A percentile compares a stretch with the other conserved stretches of the same genome.
Conservation (phyloP, 2,888 invertebrate species). For the Eupithecia abbreviata region DNA sequence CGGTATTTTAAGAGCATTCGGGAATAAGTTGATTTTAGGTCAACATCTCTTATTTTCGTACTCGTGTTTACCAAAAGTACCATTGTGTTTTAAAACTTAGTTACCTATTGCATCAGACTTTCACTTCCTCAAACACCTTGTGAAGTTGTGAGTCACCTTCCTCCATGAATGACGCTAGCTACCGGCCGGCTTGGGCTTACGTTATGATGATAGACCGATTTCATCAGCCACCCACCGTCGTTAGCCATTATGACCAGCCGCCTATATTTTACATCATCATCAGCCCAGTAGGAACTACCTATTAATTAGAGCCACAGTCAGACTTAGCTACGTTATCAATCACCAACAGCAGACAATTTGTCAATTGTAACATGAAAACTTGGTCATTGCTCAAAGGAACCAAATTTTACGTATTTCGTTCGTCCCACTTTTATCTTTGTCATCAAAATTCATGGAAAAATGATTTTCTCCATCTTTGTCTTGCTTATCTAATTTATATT, state of each 20-base stretch:
- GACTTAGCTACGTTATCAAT: background rate
- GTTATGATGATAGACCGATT: background rate
- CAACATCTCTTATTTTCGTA: too few relatives aligned
- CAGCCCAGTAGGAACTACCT: background rate
- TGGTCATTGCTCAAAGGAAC: background rate
- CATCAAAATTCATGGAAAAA: conserved; percentile 10
- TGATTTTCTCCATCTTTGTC: background rate
- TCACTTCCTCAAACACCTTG: background rate
- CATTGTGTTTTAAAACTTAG: too few relatives aligned
- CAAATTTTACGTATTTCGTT: background rate
- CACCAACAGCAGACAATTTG: background rate
- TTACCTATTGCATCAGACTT: conserved; percentile 12
- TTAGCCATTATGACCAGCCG: background rate
- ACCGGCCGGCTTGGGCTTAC: conserved; percentile 1
- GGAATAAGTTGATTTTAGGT: too few relatives aligned
- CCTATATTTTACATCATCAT: background rate
- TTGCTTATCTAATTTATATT: background rate
- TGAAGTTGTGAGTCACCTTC: background rate
- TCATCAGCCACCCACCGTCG: conserved; percentile 2
- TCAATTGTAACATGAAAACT: background rate
- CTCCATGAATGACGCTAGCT: background rate
- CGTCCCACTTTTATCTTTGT: background rate
- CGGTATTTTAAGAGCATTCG: too few relatives aligned
- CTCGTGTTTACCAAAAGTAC: too few relatives aligned
- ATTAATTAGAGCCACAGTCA: background rate